phyloP scores from a whole-genome alignment of 1,140 invertebrate species.

The Adoxophyes honmai region DNA sequence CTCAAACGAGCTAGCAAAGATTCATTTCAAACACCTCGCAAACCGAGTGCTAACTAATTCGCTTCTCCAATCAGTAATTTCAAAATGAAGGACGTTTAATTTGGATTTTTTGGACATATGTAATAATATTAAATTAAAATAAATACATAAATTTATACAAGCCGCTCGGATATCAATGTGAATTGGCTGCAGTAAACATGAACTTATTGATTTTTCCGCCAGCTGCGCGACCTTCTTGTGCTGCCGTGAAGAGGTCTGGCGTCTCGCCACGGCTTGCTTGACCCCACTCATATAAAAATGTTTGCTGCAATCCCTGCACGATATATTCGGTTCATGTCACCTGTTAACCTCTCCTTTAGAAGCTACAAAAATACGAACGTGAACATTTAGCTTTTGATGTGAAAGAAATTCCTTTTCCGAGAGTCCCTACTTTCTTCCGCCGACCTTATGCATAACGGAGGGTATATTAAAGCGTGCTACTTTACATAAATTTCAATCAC shows the following conservation, averaged over 20 bases:
- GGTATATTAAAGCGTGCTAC: conserved; percentile 14
- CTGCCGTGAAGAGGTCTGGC: conserved; percentile 52
- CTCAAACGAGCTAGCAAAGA: conserved; percentile 33
- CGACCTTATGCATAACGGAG: conserved; percentile 14
- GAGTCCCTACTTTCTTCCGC: conserved; percentile 6
- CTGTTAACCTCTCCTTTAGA: not conserved
- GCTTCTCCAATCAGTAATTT: conserved; percentile 21
- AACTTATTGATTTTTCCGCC: conserved; percentile 55
- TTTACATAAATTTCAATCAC: conserved; percentile 17
- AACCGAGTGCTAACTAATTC: conserved; percentile 28
- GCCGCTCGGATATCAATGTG: not conserved
- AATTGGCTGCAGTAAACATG: conserved; percentile 59
- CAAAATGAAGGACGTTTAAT: too few species aligned
- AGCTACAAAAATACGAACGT: not conserved
- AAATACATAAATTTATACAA: too few species aligned
- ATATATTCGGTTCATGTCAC: conserved; percentile 32
- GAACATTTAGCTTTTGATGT: conserved; percentile 5
- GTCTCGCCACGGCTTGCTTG: conserved; percentile 43
- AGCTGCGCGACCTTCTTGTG: conserved; percentile 59
- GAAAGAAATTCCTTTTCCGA: not conserved
- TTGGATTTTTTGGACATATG: too few species aligned
- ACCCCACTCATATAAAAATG: conserved; percentile 39
- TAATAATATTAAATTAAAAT: too few species aligned
- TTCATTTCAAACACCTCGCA: conserved; percentile 39
- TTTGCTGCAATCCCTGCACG: conserved; percentile 37